Base-by-base conservation (phyloP, 2,113 vertebrate genomes). In the Beaufortia kweichowensis region DNA sequence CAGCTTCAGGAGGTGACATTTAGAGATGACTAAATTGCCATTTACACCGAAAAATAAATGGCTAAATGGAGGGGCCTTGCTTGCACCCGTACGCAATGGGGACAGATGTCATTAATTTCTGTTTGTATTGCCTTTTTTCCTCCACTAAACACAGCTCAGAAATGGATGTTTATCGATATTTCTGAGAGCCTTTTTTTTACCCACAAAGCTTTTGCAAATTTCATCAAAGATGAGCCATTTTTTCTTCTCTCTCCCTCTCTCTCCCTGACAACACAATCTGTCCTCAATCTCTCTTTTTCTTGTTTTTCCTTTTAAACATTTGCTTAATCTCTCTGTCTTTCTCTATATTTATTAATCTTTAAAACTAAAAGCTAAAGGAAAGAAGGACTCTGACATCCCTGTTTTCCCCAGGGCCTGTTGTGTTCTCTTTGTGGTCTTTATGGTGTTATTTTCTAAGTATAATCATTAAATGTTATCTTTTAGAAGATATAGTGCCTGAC, bases 11-110 rank as follows among this genome's bases (percentile, higher is more conserved):
- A 82, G 88, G 78, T 87, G 82, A 88, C 84, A 86, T 88, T 83
- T 85, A 83, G 82, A 89, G 88, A 88, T 84, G 78, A 83, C 82
- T 85, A 85, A 87, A 90, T 86, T 86, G 84, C 80, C 85, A 79
- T 87, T 89, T 87, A 86, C 75, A 80, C 78, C 3, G 67, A 24
- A 77, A 85, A 87, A 87, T 85, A 86, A 80, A 84, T 83, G 74
- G 81, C 78, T 84, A 85, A 85, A 84, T 87, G 72, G 78, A 81
- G 68, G 62, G 70, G 63, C 84, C 77, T 71, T 72, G 26, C 78
- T 78, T 66, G 75, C 75, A 79, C 35, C 61, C 66, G 77, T 75
- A 61, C 21, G 43, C 82, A 85, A 84, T 79, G 61, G 82, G 63
- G 67, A 77, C 85, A 82, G 35, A 71, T 80, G 77, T 82, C 79